Evolutionary conservation across 2,888 invertebrate species (phyloP).

Genomic region (Nebria brevicollis): DNA sequence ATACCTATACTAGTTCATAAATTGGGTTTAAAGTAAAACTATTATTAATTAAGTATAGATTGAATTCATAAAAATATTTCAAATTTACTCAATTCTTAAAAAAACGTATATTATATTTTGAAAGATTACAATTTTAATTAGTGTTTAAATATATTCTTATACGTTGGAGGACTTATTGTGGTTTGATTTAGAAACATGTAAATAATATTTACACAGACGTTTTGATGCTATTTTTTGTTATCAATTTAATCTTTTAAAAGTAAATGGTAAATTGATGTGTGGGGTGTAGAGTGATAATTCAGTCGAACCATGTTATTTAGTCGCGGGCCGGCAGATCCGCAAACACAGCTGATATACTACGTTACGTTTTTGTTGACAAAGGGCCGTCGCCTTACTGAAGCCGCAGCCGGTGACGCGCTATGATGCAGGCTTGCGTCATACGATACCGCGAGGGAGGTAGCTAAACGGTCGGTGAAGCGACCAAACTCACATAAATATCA

Average conservation of each 20-base stretch:
- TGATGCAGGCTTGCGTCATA: conserved; percentile 15
- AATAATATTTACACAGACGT: background rate
- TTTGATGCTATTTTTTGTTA: background rate
- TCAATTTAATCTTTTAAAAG: conserved; percentile 7
- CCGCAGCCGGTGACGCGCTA: background rate
- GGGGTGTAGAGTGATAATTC: conserved; percentile 6
- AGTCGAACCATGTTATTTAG: conserved; percentile 7
- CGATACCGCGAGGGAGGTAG: conserved; percentile 9
- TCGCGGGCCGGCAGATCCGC: background rate
- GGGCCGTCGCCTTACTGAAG: background rate
- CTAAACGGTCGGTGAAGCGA: background rate
- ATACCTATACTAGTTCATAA: too few species aligned
- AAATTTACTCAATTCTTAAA: too few species aligned
- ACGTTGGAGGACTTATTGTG: background rate
- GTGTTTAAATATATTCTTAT: background rate
- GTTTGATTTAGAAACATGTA: background rate
- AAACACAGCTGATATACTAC: conserved; percentile 17
- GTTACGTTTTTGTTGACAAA: conserved; percentile 9
- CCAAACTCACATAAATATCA: background rate
- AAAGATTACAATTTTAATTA: too few species aligned
- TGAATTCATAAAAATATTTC: too few species aligned
- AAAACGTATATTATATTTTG: too few species aligned
- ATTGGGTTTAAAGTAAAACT: background rate
- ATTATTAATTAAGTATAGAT: background rate
- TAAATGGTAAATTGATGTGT: background rate